Conservation (phyloP, 2,113 vertebrate species). For the Ailuropoda melanoleuca region DNA sequence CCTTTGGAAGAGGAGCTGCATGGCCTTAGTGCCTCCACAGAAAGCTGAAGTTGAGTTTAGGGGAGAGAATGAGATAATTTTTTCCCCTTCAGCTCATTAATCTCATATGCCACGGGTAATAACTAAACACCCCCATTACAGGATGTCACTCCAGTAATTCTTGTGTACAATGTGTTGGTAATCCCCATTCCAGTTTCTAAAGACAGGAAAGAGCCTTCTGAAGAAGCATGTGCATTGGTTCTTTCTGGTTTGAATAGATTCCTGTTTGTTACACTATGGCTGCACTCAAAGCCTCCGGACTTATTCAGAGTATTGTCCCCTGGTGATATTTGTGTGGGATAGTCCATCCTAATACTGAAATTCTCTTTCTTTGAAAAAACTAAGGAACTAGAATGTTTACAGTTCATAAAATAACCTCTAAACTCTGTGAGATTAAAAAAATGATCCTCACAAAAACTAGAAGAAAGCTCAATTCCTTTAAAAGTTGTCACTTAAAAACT, state of each 20-base stretch:
- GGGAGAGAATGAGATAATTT: background rate
- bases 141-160: background rate
- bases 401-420: slow-evolving; percentile 40
- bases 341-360: background rate
- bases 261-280: background rate
- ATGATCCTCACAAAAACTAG: background rate
- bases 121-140: background rate
- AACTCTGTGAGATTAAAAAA: background rate
- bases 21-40: background rate
- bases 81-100: background rate
- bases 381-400: slow-evolving; percentile 14
- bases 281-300: background rate
- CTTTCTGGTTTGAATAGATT: slow-evolving; percentile 9
- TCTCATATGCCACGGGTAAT: background rate
- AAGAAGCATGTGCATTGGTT: background rate
- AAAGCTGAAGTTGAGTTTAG: slow-evolving; percentile 5
- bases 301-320: background rate
- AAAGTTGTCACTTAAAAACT: slow-evolving; percentile 45
- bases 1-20: background rate
- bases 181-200: slow-evolving; percentile 19
- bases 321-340: background rate
- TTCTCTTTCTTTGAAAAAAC: slow-evolving; percentile 39
- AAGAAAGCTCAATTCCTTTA: slow-evolving; percentile 30
- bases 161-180: background rate
- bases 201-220: background rate